Evolutionary conservation across 2,797 vertebrate genomes (phyloP), one percentile per base, ranked within the genome.

Genomic region (Aplochiton taeniatus): DNA sequence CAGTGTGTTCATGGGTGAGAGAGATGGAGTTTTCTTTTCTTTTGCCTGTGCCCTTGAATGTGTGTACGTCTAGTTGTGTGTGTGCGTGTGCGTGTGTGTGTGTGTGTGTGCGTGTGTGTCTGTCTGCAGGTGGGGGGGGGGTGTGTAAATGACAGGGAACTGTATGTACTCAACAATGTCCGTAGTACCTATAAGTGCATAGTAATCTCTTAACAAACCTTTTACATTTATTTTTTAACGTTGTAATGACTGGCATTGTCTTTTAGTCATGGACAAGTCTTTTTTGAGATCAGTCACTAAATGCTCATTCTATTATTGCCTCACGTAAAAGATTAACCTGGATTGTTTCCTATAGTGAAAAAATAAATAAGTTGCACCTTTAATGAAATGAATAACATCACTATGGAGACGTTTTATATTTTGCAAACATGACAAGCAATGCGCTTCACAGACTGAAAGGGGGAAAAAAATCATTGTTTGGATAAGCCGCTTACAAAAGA

Each of bases 401-500:
- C 67, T 72, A 52, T 65, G 48, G 71, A 53, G 41, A n/a, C 54
- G 65, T 74, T 52, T 74, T 52, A 69, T 79, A 74, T 79, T 80
- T 81, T 73, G 57, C 69, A 70, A 78, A 83, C 76, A 79, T 64
- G 70, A 67, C 54, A 63, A 55, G 70, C 72, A 54, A 69, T 75
- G 45, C 65, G 50, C 75, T 65, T 82, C 11, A 74, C 71, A 73
- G 65, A 68, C 57, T 53, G 68, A 66, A 84, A 67, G 84, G 69
- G 17, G 52, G 65, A 75, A 78, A 59, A 66, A 75, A 78, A 59
- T 58, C 83, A 84, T 90, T 88, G 84, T 89, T 85, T 79, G 68
- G 67, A 76, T 85, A 88, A 87, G 82, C 79, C 77, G 68, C 69
- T 73, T 78, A 87, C 84, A 89, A 83, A 57, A 85, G 80, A 87